A percentile compares a stretch with the other conserved stretches of the same genome.
Conservation (phyloP, 2,888 invertebrate species). For the Drosophila eohydei region DNA sequence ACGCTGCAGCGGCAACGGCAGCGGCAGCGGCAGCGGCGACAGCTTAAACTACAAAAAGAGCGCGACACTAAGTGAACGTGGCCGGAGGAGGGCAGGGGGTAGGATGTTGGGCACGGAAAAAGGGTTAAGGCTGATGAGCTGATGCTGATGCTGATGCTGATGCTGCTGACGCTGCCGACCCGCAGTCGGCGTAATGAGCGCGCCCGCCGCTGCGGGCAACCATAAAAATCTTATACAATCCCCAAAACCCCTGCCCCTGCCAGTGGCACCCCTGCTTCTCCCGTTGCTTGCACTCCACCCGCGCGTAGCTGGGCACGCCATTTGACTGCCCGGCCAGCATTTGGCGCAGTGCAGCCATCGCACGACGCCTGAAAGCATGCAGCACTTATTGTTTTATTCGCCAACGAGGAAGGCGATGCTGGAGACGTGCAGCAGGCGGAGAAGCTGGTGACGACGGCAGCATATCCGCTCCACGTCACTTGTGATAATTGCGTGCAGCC, state of each 20-base stretch:
- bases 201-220: constrained; percentile 74
- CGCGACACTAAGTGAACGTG: constrained; percentile 30
- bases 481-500: constrained; percentile 79
- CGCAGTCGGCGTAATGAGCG: constrained; percentile 74
- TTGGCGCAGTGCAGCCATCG: constrained; percentile 67
- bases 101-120: constrained; percentile 30
- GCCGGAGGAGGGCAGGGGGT: neutral
- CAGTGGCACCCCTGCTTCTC: neutral
- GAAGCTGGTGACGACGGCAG: constrained; percentile 52
- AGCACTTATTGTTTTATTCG: constrained; percentile 78
- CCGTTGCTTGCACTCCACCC: neutral
- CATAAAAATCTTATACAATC: constrained; percentile 63
- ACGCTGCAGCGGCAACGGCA: constrained; percentile 62
- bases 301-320: constrained; percentile 27
- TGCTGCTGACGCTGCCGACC: constrained; percentile 46
- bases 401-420: constrained; percentile 32
- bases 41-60: constrained; percentile 70
- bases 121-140: constrained; percentile 75
- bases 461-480: constrained; percentile 81
- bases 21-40: constrained; percentile 48
- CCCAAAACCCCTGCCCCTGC: constrained; percentile 5
- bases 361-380: constrained; percentile 74
- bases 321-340: constrained; percentile 64
- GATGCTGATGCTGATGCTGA: constrained; percentile 28
- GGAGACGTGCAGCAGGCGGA: constrained; percentile 6